phyloP scores from a whole-genome alignment of 1,140 invertebrate species.

The Drosophila athabasca region DNA sequence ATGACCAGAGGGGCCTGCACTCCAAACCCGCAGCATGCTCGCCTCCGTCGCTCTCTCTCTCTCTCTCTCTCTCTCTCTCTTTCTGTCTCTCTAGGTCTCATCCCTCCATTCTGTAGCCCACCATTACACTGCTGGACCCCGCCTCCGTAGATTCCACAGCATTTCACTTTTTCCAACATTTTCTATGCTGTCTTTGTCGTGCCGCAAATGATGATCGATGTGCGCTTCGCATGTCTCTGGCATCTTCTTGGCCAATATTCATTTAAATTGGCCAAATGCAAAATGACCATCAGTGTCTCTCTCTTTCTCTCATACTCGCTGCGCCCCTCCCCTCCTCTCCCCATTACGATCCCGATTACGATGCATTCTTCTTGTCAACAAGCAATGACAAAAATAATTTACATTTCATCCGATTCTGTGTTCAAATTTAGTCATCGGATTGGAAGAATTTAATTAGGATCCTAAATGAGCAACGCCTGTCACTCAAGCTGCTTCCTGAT shows the following conservation, averaged over 20 bases:
- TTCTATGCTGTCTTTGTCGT: constrained; percentile 29
- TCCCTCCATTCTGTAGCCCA: constrained; percentile 60
- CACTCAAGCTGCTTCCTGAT: constrained; percentile 48
- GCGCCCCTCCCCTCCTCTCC: neutral
- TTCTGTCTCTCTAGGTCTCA: neutral
- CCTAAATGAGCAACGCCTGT: constrained; percentile 55
- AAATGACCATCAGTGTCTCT: constrained; percentile 44
- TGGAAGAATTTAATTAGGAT: constrained; percentile 66
- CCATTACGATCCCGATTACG: too few species aligned
- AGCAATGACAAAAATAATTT: constrained; percentile 71
- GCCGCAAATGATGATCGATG: constrained; percentile 80
- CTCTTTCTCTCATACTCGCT: neutral
- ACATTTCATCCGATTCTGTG: constrained; percentile 49
- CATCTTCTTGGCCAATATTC: constrained; percentile 43
- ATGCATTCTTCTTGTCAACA: constrained; percentile 34
- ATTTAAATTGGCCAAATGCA: constrained; percentile 75
- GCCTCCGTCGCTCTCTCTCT: neutral
- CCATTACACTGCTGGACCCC: neutral
- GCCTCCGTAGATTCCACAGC: constrained; percentile 23
- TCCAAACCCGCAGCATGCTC: neutral
- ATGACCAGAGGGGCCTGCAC: constrained; percentile 52
- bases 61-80: neutral
- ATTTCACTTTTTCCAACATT: constrained; percentile 54
- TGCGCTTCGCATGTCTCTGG: constrained; percentile 71
- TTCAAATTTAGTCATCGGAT: constrained; percentile 11